Conservation (phyloP, 2,113 vertebrate species). For the Podocnemis expansa region DNA sequence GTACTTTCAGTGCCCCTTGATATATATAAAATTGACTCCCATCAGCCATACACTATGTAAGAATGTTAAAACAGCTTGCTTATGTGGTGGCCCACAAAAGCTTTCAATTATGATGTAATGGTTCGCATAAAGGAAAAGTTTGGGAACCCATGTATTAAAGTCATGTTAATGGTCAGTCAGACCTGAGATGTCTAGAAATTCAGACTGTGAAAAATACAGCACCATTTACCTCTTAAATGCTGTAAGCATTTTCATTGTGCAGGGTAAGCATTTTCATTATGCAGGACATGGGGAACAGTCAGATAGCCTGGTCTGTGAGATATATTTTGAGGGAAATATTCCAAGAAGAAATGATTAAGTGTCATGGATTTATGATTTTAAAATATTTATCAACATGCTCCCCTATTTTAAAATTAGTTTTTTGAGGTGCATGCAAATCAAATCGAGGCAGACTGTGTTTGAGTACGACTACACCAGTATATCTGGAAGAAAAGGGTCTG, state of each 20-base stretch:
- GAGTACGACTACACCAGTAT: fast-evolving
- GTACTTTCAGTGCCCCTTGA: too few relatives aligned
- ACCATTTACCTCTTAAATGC: neutral
- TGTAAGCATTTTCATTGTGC: neutral
- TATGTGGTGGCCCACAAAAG: too few relatives aligned
- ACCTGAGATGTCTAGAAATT: neutral
- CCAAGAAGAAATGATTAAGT: neutral
- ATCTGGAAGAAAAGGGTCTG: neutral
- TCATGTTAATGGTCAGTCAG: neutral
- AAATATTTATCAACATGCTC: neutral
- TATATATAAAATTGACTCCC: too few relatives aligned
- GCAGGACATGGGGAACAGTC: neutral
- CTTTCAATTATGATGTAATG: too few relatives aligned
- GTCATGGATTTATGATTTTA: neutral
- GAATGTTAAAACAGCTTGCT: too few relatives aligned
- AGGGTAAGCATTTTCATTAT: neutral
- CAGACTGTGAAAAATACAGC: neutral
- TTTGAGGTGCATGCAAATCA: neutral
- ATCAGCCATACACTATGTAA: too few relatives aligned
- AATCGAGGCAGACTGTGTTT: neutral
- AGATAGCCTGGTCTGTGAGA: neutral
- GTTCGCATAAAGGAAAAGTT: too few relatives aligned
- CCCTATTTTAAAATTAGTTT: neutral
- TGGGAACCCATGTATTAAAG: neutral
- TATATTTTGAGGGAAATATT: neutral